Conservation (phyloP, 2,113 vertebrate genomes). For the Mirounga angustirostris region DNA sequence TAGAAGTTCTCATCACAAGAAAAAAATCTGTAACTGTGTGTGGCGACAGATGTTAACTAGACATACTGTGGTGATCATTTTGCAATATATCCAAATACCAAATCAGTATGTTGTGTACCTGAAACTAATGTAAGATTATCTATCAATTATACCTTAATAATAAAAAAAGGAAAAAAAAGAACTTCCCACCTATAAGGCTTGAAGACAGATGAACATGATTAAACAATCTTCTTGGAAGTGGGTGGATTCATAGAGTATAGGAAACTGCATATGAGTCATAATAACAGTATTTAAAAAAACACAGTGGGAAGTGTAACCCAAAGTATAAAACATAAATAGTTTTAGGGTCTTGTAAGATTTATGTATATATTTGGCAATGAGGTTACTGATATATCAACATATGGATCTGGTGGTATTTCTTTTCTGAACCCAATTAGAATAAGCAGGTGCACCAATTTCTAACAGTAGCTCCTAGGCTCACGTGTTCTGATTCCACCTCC, state of each 20-base stretch:
- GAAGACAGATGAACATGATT: neutral
- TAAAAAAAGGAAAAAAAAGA: neutral
- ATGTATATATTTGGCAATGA: neutral
- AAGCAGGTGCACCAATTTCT: slow-evolving; percentile 1
- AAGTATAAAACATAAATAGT: neutral
- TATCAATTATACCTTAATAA: neutral
- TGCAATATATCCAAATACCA: neutral
- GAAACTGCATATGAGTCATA: neutral
- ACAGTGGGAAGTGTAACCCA: neutral
- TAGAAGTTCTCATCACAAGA: neutral
- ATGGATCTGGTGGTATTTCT: neutral
- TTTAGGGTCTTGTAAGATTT: neutral
- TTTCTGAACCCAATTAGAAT: slow-evolving; percentile 9
- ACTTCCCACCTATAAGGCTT: neutral
- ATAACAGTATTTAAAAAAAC: neutral
- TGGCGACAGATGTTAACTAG: neutral
- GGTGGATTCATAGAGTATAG: neutral
- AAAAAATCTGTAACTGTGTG: neutral
- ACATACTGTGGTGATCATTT: neutral
- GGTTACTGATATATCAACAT: neutral
- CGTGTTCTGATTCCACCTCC: neutral
- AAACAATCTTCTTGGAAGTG: neutral
- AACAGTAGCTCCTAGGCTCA: neutral
- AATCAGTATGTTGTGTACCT: neutral
- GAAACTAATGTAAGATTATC: neutral